phyloP scores from a whole-genome alignment of 2,888 invertebrate genomes.

The Artemia sinica region DNA sequence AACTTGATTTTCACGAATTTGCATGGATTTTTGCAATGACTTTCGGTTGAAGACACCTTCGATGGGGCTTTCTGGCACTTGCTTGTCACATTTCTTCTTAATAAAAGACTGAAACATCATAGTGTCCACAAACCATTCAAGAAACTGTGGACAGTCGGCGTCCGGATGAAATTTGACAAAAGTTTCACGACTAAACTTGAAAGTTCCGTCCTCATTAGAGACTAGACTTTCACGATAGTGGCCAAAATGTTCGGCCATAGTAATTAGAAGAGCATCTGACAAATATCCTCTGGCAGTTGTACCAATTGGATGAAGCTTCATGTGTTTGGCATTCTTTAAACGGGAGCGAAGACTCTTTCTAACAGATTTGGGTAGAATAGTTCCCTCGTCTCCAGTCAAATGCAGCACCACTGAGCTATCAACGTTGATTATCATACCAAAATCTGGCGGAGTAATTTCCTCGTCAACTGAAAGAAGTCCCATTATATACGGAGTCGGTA shows the following conservation, averaged over 20 bases:
- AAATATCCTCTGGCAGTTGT: not conserved
- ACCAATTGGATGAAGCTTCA: not conserved
- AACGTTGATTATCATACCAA: constrained; percentile 4
- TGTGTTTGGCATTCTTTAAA: not conserved
- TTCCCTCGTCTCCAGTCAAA: not conserved
- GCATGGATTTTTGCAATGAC: no score
- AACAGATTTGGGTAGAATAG: constrained; percentile 3
- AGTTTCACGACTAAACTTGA: not conserved
- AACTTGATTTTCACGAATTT: no score
- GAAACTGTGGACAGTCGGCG: not conserved
- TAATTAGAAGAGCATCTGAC: not conserved
- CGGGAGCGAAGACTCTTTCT: not conserved
- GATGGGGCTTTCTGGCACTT: no score
- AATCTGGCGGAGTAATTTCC: not conserved
- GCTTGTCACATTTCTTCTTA: no score
- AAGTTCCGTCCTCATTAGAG: not conserved
- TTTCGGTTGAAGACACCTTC: no score
- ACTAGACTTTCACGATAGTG: not conserved
- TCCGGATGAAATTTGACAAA: not conserved
- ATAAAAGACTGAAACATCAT: constrained; percentile 6
- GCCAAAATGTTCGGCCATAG: not conserved
- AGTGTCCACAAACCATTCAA: constrained; percentile 5
- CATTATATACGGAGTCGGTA: constrained; percentile 1
- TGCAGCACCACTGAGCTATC: not conserved
- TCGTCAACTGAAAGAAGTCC: constrained; percentile 6